Base-by-base conservation (phyloP, 2,797 vertebrate genomes). In the Micropoecilia bifurca region DNA sequence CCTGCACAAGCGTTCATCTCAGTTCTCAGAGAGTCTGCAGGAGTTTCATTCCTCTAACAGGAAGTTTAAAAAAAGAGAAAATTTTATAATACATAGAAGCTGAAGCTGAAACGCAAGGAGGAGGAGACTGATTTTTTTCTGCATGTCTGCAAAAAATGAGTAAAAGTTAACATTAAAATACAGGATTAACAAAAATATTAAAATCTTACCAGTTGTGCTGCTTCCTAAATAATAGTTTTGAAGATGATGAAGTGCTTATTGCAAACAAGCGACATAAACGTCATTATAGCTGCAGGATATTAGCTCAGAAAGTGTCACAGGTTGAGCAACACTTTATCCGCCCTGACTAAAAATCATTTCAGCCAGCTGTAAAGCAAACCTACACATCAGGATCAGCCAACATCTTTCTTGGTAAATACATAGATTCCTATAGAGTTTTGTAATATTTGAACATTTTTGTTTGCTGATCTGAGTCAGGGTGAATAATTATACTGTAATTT, bases 11-110 rank as follows among this genome's bases (percentile, higher is more conserved):
- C 4, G 3, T n/a, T 69, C 13, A 50, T 25, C 12, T 16, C 69
- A 28, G 13, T 48, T 48, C 48, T 73, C 47, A 36, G 28, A 53
- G 48, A 33, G 45, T 75, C 55, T 18, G 74, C 28, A 74, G 63
- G 73, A 61, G 77, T 87, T 86, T 85, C 55, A 71, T 55, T 88
- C 80, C 82, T 74, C 33, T 68, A 53, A 74, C 74, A 0, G 9
- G 3, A 22, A 48, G 25, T 47, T 47, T 3, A 4, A 68, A 68
- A 41, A 41, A 22, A 66, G 1, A 25, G 22, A 53, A 9, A 9
- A 22, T 53, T 9, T 53, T 53, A 53, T 28, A 18, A 61, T 16
- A 61, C 16, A 61, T 30, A 10, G 53, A n/a, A 4, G 25, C 9
- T n/a, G 53, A 55, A n/a, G 53, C 25, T 55, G 53, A 55, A 55